These are phyloP conservation scores for Tridacna gigas DNA, from an alignment of 2,888 invertebrate species.

Conservation along the genomic window DNA sequence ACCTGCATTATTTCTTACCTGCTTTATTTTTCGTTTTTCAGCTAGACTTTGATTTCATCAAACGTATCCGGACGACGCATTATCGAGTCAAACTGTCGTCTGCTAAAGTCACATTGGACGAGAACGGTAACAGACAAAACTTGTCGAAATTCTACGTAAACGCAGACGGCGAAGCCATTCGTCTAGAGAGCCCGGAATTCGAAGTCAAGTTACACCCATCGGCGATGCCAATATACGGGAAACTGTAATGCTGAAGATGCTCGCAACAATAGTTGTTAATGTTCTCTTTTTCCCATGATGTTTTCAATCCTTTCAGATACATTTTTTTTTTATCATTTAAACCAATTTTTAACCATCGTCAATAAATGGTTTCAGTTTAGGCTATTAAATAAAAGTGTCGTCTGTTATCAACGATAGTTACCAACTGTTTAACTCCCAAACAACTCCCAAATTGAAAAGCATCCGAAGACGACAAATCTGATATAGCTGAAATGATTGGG, in stretches of 20 bases:
- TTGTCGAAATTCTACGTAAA: slow-evolving; percentile 74
- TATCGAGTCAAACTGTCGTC: slow-evolving; percentile 69
- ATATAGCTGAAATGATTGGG: background rate
- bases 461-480: background rate
- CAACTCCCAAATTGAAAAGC: background rate
- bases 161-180: slow-evolving; percentile 76
- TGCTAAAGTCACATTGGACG: slow-evolving; percentile 47
- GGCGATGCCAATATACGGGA: slow-evolving; percentile 60
- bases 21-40: slow-evolving; percentile 40
- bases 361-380: too few species aligned
- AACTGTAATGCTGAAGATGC: slow-evolving; percentile 40
- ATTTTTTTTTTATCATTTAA: too few species aligned
- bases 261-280: background rate
- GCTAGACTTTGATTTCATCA: slow-evolving; percentile 76
- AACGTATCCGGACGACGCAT: slow-evolving; percentile 65
- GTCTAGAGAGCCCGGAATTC: slow-evolving; percentile 67
- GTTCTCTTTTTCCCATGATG: too few species aligned
- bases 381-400: too few species aligned
- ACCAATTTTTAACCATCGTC: too few species aligned
- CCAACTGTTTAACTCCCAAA: too few species aligned
- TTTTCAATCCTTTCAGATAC: too few species aligned
- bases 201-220: slow-evolving; percentile 66
- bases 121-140: slow-evolving; percentile 57
- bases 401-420: background rate
- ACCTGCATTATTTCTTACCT: too few species aligned